Evolutionary conservation across 2,797 vertebrate species (phyloP).

Genomic region (Selene dorsalis): DNA sequence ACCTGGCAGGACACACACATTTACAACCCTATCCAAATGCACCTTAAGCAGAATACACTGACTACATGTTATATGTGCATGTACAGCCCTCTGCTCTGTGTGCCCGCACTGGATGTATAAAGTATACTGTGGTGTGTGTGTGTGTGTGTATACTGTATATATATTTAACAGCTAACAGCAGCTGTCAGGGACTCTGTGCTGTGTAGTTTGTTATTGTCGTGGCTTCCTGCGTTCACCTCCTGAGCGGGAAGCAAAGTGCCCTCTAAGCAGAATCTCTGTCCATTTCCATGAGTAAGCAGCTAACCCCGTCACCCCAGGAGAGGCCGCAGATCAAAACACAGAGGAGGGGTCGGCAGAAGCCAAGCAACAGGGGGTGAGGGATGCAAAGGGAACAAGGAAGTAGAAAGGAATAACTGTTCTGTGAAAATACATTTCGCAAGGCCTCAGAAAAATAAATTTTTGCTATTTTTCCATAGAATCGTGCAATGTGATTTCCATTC

Average conservation of each 20-base stretch:
- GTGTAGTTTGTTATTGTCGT: conserved; percentile 79
- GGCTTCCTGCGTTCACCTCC: conserved; percentile 78
- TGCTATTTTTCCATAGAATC: conserved; percentile 2
- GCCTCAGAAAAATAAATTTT: conserved; percentile 17
- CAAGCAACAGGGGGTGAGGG: conserved; percentile 45
- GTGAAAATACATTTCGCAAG: neutral
- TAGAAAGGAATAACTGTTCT: conserved; percentile 22
- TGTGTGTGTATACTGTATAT: neutral
- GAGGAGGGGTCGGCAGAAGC: conserved; percentile 55
- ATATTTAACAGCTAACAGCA: conserved; percentile 15
- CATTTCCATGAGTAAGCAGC: conserved; percentile 86
- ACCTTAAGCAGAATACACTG: neutral
- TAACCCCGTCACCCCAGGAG: conserved; percentile 73
- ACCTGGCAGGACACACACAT: conserved; percentile 18
- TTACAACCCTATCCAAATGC: neutral
- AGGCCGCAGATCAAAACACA: conserved; percentile 67
- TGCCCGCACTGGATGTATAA: neutral
- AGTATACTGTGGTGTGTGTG: neutral
- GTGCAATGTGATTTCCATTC: conserved; percentile 15
- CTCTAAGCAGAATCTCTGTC: conserved; percentile 81
- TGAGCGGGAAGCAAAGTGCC: conserved; percentile 81
- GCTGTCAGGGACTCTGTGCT: conserved; percentile 53
- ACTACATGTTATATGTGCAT: neutral
- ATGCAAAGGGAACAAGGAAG: conserved; percentile 25
- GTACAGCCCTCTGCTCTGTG: neutral